phyloP scores from a whole-genome alignment of 2,888 invertebrate species.

The Heliconius charithonia region DNA sequence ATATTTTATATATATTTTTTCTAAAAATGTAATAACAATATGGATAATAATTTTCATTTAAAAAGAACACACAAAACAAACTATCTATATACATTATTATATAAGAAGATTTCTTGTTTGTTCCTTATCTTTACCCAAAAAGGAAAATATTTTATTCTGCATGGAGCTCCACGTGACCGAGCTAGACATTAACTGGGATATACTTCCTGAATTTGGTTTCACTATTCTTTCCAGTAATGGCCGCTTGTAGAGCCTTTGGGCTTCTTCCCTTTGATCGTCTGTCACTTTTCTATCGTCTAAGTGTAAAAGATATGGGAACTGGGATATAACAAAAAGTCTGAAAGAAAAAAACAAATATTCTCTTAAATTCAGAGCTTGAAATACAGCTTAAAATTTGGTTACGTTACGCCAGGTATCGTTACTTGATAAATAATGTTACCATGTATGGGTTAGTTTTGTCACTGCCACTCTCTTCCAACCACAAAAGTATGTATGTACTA shows the following conservation, averaged over 20 bases:
- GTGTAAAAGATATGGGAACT: slow-evolving; percentile 87
- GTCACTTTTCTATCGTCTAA: slow-evolving; percentile 89
- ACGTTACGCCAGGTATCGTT: no score
- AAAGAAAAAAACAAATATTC: not conserved
- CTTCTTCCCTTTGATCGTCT: slow-evolving; percentile 85
- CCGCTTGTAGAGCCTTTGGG: slow-evolving; percentile 84
- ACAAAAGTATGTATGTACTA: no score
- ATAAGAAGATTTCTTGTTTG: slow-evolving; percentile 60
- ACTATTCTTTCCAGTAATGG: slow-evolving; percentile 83
- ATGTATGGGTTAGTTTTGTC: no score
- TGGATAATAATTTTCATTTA: not conserved
- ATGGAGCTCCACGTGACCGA: slow-evolving; percentile 66
- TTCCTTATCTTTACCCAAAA: slow-evolving; percentile 61
- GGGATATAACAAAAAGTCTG: slow-evolving; percentile 89
- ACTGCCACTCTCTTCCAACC: no score
- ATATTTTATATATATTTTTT: no score
- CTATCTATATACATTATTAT: slow-evolving; percentile 36
- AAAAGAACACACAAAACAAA: not conserved
- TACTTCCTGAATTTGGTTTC: slow-evolving; percentile 59
- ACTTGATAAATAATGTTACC: no score
- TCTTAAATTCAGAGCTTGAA: no score
- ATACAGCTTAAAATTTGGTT: no score
- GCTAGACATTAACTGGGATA: slow-evolving; percentile 63
- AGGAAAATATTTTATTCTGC: slow-evolving; percentile 60
- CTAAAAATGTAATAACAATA: no score